Evolutionary conservation across 2,113 vertebrate genomes (phyloP).

Genomic region (Macroglossus sobrinus): DNA sequence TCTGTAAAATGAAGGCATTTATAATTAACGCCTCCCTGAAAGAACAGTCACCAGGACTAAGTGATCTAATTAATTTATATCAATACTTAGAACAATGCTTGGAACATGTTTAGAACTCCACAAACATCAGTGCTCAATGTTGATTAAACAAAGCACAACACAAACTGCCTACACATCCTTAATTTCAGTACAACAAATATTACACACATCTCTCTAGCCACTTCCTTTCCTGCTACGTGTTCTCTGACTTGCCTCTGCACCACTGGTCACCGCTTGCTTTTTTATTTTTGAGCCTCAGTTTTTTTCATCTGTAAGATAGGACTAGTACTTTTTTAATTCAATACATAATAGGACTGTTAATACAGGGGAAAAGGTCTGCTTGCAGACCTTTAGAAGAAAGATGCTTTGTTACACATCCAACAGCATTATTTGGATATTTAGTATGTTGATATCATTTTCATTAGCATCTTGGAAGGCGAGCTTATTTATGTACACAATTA

Average conservation of each 20-base stretch:
- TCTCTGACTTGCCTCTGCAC: not conserved
- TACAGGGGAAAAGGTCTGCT: not conserved
- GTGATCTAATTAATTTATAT: not conserved
- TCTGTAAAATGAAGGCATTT: not conserved
- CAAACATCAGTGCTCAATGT: not conserved
- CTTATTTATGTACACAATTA: slow-evolving; percentile 56
- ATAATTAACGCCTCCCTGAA: not conserved
- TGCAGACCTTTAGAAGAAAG: slow-evolving; percentile 42
- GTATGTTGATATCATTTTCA: slow-evolving; percentile 53
- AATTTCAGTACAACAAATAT: not conserved
- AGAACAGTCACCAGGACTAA: not conserved
- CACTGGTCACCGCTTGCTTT: not conserved
- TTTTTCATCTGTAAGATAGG: slow-evolving; percentile 55
- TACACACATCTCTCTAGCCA: not conserved
- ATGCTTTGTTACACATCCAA: slow-evolving; percentile 24
- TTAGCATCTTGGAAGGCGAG: slow-evolving; percentile 5
- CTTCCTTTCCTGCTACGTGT: not conserved
- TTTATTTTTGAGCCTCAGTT: not conserved
- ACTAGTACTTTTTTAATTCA: not conserved
- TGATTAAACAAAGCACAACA: not conserved
- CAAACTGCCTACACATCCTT: not conserved
- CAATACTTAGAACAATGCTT: not conserved
- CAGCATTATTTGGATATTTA: slow-evolving; percentile 64
- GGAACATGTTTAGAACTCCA: not conserved
- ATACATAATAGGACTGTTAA: not conserved